These are phyloP conservation scores for Thinocorus orbignyianus DNA, from an alignment of 2,113 vertebrate genomes.

Conservation along the genomic window DNA sequence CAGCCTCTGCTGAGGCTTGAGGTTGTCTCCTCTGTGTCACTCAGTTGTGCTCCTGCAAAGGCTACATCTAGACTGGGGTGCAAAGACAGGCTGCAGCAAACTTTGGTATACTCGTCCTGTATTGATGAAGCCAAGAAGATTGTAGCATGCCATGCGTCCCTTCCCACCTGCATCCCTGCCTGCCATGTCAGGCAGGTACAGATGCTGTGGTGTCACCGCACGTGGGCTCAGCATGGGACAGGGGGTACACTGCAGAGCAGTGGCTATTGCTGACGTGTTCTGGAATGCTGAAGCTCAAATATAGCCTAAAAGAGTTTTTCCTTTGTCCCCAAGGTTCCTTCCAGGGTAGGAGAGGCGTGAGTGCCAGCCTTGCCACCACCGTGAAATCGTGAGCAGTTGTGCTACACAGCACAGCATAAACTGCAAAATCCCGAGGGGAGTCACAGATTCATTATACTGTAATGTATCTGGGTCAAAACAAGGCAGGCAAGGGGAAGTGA, in stretches of 20 bases:
- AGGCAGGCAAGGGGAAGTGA: neutral
- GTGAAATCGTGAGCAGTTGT: constrained; percentile 23
- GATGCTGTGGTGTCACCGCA: neutral
- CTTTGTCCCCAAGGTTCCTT: neutral
- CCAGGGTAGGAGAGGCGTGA: neutral
- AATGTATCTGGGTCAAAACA: constrained; percentile 30
- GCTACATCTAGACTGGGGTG: neutral
- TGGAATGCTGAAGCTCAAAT: neutral
- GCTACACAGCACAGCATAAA: neutral
- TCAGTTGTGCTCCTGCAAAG: neutral
- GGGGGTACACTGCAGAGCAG: neutral
- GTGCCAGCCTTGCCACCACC: neutral
- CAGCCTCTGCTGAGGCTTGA: neutral
- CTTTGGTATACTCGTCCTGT: neutral
- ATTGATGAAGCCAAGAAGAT: fast-evolving
- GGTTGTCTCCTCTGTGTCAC: neutral
- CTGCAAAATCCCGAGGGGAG: neutral
- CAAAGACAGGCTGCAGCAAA: neutral
- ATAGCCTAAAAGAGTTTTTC: neutral
- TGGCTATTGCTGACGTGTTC: neutral
- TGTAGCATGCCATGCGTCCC: neutral
- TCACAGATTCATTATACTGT: neutral
- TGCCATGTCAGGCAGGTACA: neutral
- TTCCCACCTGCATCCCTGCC: neutral
- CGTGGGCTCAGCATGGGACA: neutral